Base-by-base conservation (phyloP, 2,888 invertebrate genomes). In the Chorisops tibialis region DNA sequence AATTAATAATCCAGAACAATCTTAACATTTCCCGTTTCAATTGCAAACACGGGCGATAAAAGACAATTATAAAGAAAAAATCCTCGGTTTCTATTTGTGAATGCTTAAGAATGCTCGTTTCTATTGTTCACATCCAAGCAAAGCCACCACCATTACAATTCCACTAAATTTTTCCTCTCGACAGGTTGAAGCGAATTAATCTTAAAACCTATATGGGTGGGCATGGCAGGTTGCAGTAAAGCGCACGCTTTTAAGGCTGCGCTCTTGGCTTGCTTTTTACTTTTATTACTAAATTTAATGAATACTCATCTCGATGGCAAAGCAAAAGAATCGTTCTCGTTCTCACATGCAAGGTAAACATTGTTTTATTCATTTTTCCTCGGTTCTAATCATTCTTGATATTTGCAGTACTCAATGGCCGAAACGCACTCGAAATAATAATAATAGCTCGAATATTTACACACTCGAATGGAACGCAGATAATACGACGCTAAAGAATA, bases 281-380 rank as follows among this genome's bases (percentile, higher is more conserved):
- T 77, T 63, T 63, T 73, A 41, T 61, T 71, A 48, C 67, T 73
- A 22, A 73, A 72, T 65, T 65, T 77, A 58, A 68, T 76, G 66
- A 69, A 75, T 67, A 73, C 73, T 68, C 75, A 74, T 69, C 66
- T 73, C 60, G 73, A 71, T 71, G 67, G 69, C 65, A 68, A 71
- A 58, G 68, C 69, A 3, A 71, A 73, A 51, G 70, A 69, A 16
- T 67, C 70, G 37, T 70, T 73, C 19, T 73, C 72, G 2, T 71
- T 75, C 38, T 73, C 75, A 63, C 75, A 71, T 56, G 66, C 72
- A 59, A 75, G 75, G 76, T 75, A 65, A 63, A 59, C 30, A 7
- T 24, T 49, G 49, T 49, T 18, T 49, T 3, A 19, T 21, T 24
- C 18, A n/a, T 1, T 30, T 43, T 51, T 38, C 14, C 19, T n/a